Evolutionary conservation across 2,797 vertebrate genomes (phyloP), one percentile per base, ranked within the genome.

Genomic region (Hippoglossus hippoglossus): DNA sequence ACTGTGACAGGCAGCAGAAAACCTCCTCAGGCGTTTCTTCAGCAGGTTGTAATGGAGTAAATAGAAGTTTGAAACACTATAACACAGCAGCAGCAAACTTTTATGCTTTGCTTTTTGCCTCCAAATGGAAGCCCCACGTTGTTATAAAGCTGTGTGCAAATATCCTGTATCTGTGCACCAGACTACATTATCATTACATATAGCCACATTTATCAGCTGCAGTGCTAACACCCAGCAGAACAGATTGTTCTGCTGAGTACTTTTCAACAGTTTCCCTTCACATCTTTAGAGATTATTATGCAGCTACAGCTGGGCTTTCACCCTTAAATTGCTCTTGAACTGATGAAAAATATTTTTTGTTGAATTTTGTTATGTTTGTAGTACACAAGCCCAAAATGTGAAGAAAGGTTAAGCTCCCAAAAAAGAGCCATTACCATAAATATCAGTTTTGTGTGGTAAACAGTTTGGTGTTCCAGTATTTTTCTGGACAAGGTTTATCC

Each of bases 191-290:
- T 66, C 53, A 56, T 81, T 53, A 19, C 25, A 41, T 69, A 46
- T 13, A 16, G 46, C 41, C 26, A 12, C 34, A 46, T 74, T 76
- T 73, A 80, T 82, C 67, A 75, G 65, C 82, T 52, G 58, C 7
- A 36, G 60, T 22, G 39, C 13, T 71, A 67, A 51, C 31, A 39
- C n/a, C 19, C 41, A 53, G 52, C 39, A 44, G 12, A 77, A 22
- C 34, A 64, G 39, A 56, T 28, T 54, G 52, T 54, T 54, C 52
- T 54, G 13, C 52, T 19, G 13, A 1, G 52, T 54, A 6, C 26
- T 26, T 54, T 16, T 28, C 13, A 25, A 26, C 24, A 26, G 24
- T 26, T 53, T 53, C 13, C 18, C 18, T n/a, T 55, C 26, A 31
- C 26, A 19, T 55, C 53, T 31, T 19, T 28, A n/a, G 18, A 3